Evolutionary conservation across 2,888 invertebrate genomes (phyloP).

Genomic region (Pammene aurita): DNA sequence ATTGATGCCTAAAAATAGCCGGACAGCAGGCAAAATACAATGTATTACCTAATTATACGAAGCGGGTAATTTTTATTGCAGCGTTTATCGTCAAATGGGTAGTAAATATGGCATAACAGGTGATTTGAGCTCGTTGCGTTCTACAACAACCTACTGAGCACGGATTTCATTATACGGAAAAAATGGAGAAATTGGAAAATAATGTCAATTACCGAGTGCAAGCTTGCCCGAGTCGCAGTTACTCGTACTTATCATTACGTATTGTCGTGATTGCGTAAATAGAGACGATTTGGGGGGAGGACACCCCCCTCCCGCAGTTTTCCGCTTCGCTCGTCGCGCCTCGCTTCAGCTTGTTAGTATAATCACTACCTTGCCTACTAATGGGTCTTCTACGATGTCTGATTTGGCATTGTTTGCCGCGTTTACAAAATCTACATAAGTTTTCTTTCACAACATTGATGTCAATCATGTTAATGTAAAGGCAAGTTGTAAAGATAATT

Average conservation of each 20-base stretch:
- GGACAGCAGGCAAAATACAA: conserved; percentile 38
- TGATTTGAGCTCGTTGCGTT: conserved; percentile 42
- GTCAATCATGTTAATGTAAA: conserved; percentile 17
- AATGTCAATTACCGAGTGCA: conserved; percentile 79
- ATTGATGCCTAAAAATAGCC: conserved; percentile 32
- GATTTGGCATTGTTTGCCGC: conserved; percentile 53
- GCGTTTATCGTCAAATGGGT: conserved; percentile 38
- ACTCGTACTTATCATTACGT: conserved; percentile 73
- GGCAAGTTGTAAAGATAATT: conserved; percentile 20
- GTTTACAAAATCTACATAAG: conserved; percentile 34
- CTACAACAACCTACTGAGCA: conserved; percentile 64
- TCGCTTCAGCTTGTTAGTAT: conserved; percentile 69
- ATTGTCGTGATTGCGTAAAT: conserved; percentile 78
- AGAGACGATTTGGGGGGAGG: conserved; percentile 70
- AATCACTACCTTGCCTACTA: conserved; percentile 62
- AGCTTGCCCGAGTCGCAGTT: conserved; percentile 61
- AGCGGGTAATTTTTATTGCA: conserved; percentile 36
- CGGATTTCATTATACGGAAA: conserved; percentile 72
- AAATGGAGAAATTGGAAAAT: conserved; percentile 79
- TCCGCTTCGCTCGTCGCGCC: conserved; percentile 70
- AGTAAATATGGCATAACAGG: conserved; percentile 42
- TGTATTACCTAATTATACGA: conserved; percentile 39
- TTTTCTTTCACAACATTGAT: conserved; percentile 29
- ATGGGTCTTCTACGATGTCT: conserved; percentile 54
- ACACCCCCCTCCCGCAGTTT: conserved; percentile 66